A percentile compares a stretch with the other conserved stretches of the same genome.
Conservation (phyloP, 2,113 vertebrate genomes). For the Syngnathus floridae region DNA sequence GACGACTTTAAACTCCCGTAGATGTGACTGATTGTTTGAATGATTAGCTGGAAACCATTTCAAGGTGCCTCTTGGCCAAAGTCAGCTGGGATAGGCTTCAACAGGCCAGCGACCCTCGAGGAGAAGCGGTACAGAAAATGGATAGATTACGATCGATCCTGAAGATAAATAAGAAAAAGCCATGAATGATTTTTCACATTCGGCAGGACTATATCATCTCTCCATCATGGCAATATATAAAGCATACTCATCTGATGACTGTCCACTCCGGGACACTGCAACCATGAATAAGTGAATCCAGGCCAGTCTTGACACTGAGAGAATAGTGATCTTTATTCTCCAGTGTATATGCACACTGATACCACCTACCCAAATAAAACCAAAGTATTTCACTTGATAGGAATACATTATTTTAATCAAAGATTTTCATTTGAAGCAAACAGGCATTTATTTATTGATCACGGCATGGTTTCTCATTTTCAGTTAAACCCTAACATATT, state of each 20-base stretch:
- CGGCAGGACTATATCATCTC: not conserved
- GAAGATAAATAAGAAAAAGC: not conserved
- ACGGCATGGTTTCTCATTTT: constrained; percentile 25
- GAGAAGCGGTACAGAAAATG: not conserved
- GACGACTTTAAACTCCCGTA: no score
- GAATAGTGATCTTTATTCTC: constrained; percentile 6
- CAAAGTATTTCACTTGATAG: constrained; percentile 30
- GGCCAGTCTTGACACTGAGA: not conserved
- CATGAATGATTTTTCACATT: no score
- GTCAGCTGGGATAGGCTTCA: not conserved
- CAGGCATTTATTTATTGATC: constrained; percentile 41
- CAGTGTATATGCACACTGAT: not conserved
- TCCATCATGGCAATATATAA: not conserved
- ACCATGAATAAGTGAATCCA: constrained; percentile 24
- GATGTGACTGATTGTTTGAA: no score
- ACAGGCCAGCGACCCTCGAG: not conserved
- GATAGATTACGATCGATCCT: no score
- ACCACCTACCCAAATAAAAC: constrained; percentile 1
- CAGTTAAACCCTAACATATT: constrained; percentile 1
- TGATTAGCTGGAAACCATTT: no score
- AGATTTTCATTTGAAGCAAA: constrained; percentile 54
- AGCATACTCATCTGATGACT: not conserved
- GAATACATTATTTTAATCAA: constrained; percentile 66
- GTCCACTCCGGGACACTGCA: not conserved
- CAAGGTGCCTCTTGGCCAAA: not conserved